Percentiles rank a stretch among this genome's conserved stretches.
phyloP scores from a whole-genome alignment of 2,797 vertebrate species.

The Anguilla megastoma region DNA sequence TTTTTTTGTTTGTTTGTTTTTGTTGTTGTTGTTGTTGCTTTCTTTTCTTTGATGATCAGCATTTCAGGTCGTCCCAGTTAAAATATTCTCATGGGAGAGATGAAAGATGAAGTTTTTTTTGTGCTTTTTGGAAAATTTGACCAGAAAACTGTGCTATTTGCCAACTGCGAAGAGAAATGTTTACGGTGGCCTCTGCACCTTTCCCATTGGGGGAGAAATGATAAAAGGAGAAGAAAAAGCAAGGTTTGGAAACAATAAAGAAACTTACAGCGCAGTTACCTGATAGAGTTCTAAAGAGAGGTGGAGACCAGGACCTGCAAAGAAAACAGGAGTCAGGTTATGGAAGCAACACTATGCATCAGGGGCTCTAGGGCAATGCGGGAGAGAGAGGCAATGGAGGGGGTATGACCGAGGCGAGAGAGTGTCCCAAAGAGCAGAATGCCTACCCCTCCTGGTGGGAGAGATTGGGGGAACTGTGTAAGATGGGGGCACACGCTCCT shows the following conservation, averaged over 20 bases:
- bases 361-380: not conserved
- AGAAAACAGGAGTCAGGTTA: not conserved
- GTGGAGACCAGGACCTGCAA: not conserved
- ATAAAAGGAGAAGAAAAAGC: not conserved
- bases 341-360: too few species aligned
- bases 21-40: constrained; percentile 10
- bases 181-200: constrained; percentile 71
- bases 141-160: constrained; percentile 70
- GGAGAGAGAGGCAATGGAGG: not conserved
- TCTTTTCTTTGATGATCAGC: not conserved
- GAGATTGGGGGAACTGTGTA: constrained; percentile 46
- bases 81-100: not conserved
- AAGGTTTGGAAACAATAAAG: not conserved
- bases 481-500: not conserved
- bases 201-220: constrained; percentile 66
- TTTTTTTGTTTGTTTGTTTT: not conserved
- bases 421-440: not conserved
- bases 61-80: not conserved
- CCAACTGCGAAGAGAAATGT: constrained; percentile 64
- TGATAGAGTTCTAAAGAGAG: not conserved
- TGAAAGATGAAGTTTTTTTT: constrained; percentile 8
- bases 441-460: not conserved
- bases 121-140: constrained; percentile 35
- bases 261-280: not conserved
- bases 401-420: not conserved